Evolutionary conservation across 2,888 invertebrate species (phyloP), one percentile per base, ranked within the genome.

Genomic region (Cataglyphis rosenhaueri): DNA sequence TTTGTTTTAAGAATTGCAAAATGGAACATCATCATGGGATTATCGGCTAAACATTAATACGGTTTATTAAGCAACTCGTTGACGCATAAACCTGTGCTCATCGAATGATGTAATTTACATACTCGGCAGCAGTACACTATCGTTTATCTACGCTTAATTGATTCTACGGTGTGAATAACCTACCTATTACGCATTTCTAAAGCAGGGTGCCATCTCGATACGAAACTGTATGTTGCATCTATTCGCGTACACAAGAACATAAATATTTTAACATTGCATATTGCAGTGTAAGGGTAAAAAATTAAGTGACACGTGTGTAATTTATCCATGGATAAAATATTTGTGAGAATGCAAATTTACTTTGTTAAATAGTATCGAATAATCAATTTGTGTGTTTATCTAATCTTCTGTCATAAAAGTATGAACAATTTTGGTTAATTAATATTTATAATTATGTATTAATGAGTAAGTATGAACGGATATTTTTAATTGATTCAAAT

Each of bases 61-160:
- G 55, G 76, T 41, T 76, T 66, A 66, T 76, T 76, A 66, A 55
- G n/a, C 55, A 55, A 76, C n/a, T 66, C 41, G 41, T 25, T 9
- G 66, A 76, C 41, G 66, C 55, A 21, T 66, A 76, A 76, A 76
- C 38, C 55, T 52, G 25, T 64, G 75, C 38, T 76, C 66, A 76
- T 66, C 55, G 55, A 66, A 76, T 76, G 38, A 76, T 57, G 55
- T 66, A 76, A 66, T 76, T 76, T 76, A 55, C 55, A 38, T 66
- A 76, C 38, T 75, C 38, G 35, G 35, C 55, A 38, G 35, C 55
- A 55, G 59, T 62, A 25, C 21, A 62, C 52, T 64, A 75, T 55
- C 55, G 15, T 76, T 76, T 55, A 66, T 35, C 9, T 66, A 41
- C 29, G 55, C 55, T 76, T 66, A 66, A 66, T 66, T 55, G 66